Percentiles rank a stretch among this genome's conserved stretches.
phyloP scores from a whole-genome alignment of 35 echinoderm and acorn worm genomes.

The Hemicentrotus pulcherrimus region DNA sequence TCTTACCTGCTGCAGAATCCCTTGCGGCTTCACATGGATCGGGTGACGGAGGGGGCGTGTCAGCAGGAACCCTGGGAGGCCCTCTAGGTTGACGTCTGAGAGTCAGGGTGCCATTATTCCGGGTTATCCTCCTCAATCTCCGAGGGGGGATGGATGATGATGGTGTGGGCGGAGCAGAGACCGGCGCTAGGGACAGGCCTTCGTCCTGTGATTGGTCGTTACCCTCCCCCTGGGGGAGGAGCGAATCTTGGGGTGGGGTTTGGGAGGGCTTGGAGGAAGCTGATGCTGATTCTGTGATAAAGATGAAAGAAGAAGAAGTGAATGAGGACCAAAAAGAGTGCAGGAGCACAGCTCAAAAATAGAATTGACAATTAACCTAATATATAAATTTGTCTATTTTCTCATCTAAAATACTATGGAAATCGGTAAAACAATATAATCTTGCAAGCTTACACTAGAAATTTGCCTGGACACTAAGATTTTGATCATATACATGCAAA shows the following conservation, averaged over 20 bases:
- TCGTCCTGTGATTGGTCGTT: conserved; percentile 42
- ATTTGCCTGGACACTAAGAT: too few relatives aligned
- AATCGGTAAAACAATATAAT: too few relatives aligned
- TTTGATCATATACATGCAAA: background rate
- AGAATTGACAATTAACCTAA: too few relatives aligned
- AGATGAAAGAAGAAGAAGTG: background rate
- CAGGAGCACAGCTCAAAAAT: too few relatives aligned
- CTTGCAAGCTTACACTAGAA: too few relatives aligned
- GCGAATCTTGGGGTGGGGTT: conserved; percentile 10
- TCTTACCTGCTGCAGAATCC: conserved; percentile 40
- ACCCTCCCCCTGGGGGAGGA: background rate
- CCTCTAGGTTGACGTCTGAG: conserved; percentile 44
- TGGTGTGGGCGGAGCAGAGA: conserved; percentile 88
- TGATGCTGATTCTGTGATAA: background rate
- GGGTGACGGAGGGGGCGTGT: conserved; percentile 71
- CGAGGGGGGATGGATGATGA: conserved; percentile 55
- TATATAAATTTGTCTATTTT: too few relatives aligned
- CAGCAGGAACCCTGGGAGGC: conserved; percentile 47
- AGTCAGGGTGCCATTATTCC: conserved; percentile 35
- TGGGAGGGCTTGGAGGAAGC: conserved; percentile 27
- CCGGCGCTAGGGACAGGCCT: conserved; percentile 52
- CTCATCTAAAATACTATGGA: too few relatives aligned
- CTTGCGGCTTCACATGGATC: conserved; percentile 47
- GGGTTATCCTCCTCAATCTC: conserved; percentile 48
- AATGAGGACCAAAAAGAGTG: too few relatives aligned